phyloP scores from a whole-genome alignment of 2,888 invertebrate genomes.

The Balanococcus diminutus region DNA sequence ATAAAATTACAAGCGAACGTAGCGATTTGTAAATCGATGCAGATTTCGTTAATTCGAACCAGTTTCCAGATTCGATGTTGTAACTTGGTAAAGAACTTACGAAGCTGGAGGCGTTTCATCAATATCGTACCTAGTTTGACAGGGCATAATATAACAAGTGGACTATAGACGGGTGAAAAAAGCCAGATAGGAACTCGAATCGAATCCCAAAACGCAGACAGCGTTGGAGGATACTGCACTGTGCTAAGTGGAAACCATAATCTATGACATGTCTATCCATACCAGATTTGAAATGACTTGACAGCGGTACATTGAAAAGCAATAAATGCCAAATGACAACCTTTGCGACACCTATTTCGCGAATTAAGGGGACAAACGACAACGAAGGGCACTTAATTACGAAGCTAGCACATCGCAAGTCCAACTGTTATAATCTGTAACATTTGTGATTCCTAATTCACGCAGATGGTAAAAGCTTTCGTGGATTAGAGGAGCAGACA shows the following conservation, averaged over 20 bases:
- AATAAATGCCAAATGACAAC: slow-evolving; percentile 32
- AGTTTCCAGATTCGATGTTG: slow-evolving; percentile 1
- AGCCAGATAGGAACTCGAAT: neutral
- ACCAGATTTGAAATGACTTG: too few species aligned
- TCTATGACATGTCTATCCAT: neutral
- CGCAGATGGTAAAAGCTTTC: neutral
- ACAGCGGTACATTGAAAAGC: slow-evolving; percentile 25
- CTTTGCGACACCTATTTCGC: slow-evolving; percentile 5
- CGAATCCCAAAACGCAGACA: neutral
- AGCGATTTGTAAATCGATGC: neutral
- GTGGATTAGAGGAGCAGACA: neutral
- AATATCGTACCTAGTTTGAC: neutral
- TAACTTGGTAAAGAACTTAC: slow-evolving; percentile 3
- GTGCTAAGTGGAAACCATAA: neutral
- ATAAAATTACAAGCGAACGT: neutral
- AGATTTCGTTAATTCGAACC: neutral
- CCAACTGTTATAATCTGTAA: neutral
- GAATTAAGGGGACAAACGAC: slow-evolving; percentile 34
- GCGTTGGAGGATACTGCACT: neutral
- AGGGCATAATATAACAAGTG: neutral
- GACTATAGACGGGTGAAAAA: neutral
- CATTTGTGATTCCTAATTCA: neutral
- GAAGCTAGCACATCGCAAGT: neutral
- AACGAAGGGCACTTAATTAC: slow-evolving; percentile 42
- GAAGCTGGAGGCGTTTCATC: neutral